Evolutionary conservation across 2,888 invertebrate genomes (phyloP), one percentile per base, ranked within the genome.

Genomic region (Agrochola macilenta): DNA sequence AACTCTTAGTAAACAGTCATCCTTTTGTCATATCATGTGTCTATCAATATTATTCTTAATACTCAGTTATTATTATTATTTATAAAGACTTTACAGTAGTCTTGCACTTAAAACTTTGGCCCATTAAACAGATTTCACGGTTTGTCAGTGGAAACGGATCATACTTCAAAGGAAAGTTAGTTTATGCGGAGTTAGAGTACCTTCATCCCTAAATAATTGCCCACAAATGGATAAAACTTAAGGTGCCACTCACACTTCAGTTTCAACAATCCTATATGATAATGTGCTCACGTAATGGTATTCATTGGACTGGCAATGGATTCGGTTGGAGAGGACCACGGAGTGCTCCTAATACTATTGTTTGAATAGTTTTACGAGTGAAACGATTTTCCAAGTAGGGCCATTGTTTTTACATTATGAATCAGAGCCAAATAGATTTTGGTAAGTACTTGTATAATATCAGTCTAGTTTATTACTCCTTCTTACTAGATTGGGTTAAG

Each of bases 301-400:
- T 86, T 82, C 85, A 84, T 87, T 85, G 77, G 35, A 76, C 69
- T 64, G 64, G 76, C 54, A 63, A 72, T 72, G 69, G 64, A 57
- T 69, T 63, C 57, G 61, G 35, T n/a, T 12, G 54, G 39, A 58
- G 70, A 61, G 61, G 20, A 58, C 63, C 61, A 61, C 65, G 26
- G 23, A 72, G 52, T 63, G 80, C 54, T 83, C 23, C 39, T 58
- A 57, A 75, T 61, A 26, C 68, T 68, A 76, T 60, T 66, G 71
- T 73, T 78, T 82, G 82, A 81, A 77, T 72, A 52, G 58, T 78
- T 82, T 66, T 52, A 76, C 82, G 76, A 65, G 43, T 64, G 39
- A 61, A 61, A 35, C 49, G 63, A 58, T 71, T 74, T 64, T 68
- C 26, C 9, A 65, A 69, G 76, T 58, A 52, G 14, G 2, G 60